Evolutionary conservation across 2,797 vertebrate genomes (phyloP), one percentile per base, ranked within the genome.

Genomic region (Poeciliopsis presidionis): DNA sequence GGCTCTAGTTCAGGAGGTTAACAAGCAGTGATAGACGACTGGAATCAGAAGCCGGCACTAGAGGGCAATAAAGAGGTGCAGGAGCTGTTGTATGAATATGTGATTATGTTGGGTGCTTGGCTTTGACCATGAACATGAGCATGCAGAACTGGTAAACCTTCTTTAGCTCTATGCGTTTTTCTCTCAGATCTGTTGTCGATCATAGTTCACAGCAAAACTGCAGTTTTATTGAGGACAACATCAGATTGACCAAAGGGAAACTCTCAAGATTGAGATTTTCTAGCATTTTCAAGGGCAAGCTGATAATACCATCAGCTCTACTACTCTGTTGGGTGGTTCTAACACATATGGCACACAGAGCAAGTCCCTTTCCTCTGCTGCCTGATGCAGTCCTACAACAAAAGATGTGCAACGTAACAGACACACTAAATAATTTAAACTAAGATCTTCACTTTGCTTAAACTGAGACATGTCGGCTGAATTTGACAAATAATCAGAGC

Each of bases 31-130:
- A 90, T n/a, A 39, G 78, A 78, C 75, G 80, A 51, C 82, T 86
- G 81, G 59, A 74, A 87, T 78, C 72, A 77, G 72, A 67, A 80
- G 74, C 57, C n/a, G 14, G 91, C 95, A 94, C 94, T 95, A 96
- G 95, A 95, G 95, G 95, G 95, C 94, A 82, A 85, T 94, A 91
- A 89, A 91, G 93, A 94, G 82, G 79, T 53, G 73, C 36, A 22
- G 43, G 74, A 57, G 69, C 55, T 49, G 59, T 12, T 14, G 20
- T 71, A 2, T 77, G 82, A 49, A 49, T 79, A 72, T 79, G 74
- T 74, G 70, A 63, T 14, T 53, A 57, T 81, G 59, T 61, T 51
- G 5, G 73, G 75, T 57, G 71, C 49, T 47, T 78, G 78, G 65
- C 49, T 77, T 71, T 80, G 80, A 74, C 79, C 77, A 78, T 86